Evolutionary conservation across 1,140 invertebrate species (phyloP).

Genomic region (Harpegnathos saltator): DNA sequence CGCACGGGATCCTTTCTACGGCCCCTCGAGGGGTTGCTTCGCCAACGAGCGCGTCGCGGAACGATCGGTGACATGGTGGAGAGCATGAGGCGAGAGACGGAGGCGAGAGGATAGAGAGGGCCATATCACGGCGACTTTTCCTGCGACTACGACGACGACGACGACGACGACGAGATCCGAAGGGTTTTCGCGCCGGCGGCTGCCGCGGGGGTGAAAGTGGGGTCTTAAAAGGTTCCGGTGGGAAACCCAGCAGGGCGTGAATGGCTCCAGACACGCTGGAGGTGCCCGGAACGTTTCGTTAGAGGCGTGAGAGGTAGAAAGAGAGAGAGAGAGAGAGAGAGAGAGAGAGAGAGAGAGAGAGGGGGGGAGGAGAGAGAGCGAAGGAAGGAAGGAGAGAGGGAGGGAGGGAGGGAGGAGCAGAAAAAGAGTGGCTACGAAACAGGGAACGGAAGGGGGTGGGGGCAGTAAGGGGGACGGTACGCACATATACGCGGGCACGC

Average conservation of each 20-base stretch:
- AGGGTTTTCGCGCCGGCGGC: constrained; percentile 76
- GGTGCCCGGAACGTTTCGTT: constrained; percentile 66
- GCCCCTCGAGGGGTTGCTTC: constrained; percentile 60
- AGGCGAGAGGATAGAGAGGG: constrained; percentile 14
- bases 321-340: neutral
- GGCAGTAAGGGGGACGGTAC: neutral
- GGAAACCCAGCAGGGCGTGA: constrained; percentile 77
- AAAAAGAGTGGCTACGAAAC: neutral
- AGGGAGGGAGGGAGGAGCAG: neutral
- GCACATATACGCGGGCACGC: neutral
- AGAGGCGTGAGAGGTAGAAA: constrained; percentile 14
- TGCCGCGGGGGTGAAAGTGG: constrained; percentile 77
- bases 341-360: constrained; percentile 20
- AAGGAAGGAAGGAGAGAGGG: constrained; percentile 4
- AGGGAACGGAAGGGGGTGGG: no score
- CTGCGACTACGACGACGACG: constrained; percentile 23
- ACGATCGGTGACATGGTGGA: constrained; percentile 49
- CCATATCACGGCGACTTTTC: constrained; percentile 56
- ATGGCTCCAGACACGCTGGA: constrained; percentile 77
- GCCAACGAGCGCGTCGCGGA: constrained; percentile 58
- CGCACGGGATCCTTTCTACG: constrained; percentile 13
- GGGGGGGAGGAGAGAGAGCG: neutral
- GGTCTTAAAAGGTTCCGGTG: constrained; percentile 81
- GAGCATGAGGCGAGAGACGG: neutral
- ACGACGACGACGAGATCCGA: constrained; percentile 42